Conservation (phyloP, 2,797 vertebrate species). For the Hylomyscus alleni region DNA sequence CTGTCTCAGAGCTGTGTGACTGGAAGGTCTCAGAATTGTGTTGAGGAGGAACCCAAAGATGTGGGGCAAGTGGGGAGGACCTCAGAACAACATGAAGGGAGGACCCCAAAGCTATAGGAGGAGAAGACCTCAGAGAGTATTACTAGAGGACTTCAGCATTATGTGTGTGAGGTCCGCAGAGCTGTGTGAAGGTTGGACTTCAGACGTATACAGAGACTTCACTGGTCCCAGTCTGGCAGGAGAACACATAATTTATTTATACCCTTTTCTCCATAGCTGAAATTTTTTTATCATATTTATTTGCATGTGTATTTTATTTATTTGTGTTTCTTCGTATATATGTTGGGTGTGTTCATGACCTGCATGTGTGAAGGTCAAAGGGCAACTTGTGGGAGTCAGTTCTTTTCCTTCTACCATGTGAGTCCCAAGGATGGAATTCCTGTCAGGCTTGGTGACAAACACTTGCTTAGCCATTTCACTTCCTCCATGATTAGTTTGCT, state of each 20-base stretch:
- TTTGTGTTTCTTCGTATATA: not conserved
- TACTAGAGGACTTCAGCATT: not conserved
- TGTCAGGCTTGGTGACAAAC: not conserved
- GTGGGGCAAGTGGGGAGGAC: not conserved
- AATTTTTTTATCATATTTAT: not conserved
- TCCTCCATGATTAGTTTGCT: too few species aligned
- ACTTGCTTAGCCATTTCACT: not conserved
- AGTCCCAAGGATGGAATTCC: not conserved
- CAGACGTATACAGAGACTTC: not conserved
- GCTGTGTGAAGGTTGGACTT: not conserved
- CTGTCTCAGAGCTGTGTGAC: not conserved
- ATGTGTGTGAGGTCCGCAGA: not conserved
- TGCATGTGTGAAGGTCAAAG: not conserved
- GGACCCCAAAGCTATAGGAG: not conserved
- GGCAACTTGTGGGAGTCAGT: not conserved
- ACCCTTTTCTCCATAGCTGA: not conserved
- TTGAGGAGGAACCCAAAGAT: not conserved
- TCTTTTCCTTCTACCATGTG: not conserved
- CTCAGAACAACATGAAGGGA: not conserved
- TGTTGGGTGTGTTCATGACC: too few species aligned
- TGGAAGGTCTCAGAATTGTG: not conserved
- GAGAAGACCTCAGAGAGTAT: not conserved
- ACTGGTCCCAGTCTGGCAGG: not conserved
- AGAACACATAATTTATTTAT: accelerated
- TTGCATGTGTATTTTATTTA: not conserved